Conservation (phyloP, 2,113 vertebrate genomes). For the Miniopterus natalensis region DNA sequence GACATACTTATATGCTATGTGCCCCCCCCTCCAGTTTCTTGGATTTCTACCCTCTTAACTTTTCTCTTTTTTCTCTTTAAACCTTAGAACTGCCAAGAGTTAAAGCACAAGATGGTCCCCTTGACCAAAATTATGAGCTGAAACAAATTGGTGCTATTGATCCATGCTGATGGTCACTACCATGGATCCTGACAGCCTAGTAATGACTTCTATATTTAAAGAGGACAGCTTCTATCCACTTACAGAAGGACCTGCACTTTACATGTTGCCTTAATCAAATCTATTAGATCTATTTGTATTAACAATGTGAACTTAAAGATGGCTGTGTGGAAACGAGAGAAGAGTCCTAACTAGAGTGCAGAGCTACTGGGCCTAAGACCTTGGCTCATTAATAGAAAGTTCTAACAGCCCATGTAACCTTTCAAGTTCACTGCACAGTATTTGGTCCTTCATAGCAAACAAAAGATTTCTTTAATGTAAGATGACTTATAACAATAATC, state of each 20-base stretch:
- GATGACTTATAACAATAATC: neutral
- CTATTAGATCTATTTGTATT: neutral
- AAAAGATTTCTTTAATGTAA: neutral
- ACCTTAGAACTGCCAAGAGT: neutral
- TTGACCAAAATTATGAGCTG: neutral
- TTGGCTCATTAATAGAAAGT: neutral
- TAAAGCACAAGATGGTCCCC: neutral
- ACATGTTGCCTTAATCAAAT: neutral
- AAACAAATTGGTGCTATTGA: neutral
- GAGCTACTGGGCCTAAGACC: neutral
- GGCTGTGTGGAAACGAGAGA: neutral
- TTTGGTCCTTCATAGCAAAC: neutral
- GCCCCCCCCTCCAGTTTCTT: neutral
- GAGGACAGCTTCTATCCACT: neutral
- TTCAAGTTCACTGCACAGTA: neutral
- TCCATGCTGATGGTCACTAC: neutral
- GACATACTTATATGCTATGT: too few species aligned
- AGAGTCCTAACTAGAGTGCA: neutral
- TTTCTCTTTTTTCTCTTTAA: slow-evolving; percentile 15
- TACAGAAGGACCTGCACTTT: neutral
- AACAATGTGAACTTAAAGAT: neutral
- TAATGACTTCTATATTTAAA: neutral
- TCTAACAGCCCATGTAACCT: neutral
- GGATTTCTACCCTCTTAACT: neutral
- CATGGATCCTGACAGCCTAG: neutral